Evolutionary conservation across 2,797 vertebrate genomes (phyloP).

Genomic region (Pseudomugil tenellus): DNA sequence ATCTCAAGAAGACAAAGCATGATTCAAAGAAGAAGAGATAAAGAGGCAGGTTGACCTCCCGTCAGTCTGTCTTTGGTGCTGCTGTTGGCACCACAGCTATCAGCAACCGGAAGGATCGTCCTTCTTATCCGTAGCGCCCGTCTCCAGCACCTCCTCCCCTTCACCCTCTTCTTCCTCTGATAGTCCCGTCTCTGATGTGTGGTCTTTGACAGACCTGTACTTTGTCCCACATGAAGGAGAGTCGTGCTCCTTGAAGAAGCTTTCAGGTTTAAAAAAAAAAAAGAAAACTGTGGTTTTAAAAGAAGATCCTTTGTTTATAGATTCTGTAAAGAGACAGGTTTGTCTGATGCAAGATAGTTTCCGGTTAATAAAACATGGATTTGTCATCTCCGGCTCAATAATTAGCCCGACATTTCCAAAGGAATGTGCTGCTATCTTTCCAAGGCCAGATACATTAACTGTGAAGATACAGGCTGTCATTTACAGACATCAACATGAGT

Average conservation of each 20-base stretch:
- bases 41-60: slow-evolving; percentile 63
- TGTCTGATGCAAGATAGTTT: slow-evolving; percentile 47
- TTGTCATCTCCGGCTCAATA: slow-evolving; percentile 28
- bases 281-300: slow-evolving; percentile 1
- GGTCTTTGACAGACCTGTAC: slow-evolving; percentile 64
- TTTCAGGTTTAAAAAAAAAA: slow-evolving; percentile 42
- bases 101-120: slow-evolving; percentile 75
- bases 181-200: slow-evolving; percentile 68
- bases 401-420: slow-evolving; percentile 33
- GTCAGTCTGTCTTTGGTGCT: slow-evolving; percentile 67
- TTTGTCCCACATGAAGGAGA: slow-evolving; percentile 66
- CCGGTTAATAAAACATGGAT: slow-evolving; percentile 26
- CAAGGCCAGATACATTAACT: slow-evolving; percentile 37
- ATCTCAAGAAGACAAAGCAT: slow-evolving; percentile 36
- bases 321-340: slow-evolving; percentile 13
- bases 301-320: slow-evolving; percentile 13
- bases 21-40: slow-evolving; percentile 45
- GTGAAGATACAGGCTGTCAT: slow-evolving; percentile 28
- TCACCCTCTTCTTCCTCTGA: slow-evolving; percentile 50
- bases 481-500: slow-evolving; percentile 38
- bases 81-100: slow-evolving; percentile 79
- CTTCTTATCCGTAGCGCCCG: slow-evolving; percentile 67
- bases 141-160: slow-evolving; percentile 66
- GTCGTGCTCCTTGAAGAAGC: slow-evolving; percentile 52
- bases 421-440: slow-evolving; percentile 7